Evolutionary conservation across 1,140 invertebrate genomes (phyloP).

Genomic region (Episyrphus balteatus): DNA sequence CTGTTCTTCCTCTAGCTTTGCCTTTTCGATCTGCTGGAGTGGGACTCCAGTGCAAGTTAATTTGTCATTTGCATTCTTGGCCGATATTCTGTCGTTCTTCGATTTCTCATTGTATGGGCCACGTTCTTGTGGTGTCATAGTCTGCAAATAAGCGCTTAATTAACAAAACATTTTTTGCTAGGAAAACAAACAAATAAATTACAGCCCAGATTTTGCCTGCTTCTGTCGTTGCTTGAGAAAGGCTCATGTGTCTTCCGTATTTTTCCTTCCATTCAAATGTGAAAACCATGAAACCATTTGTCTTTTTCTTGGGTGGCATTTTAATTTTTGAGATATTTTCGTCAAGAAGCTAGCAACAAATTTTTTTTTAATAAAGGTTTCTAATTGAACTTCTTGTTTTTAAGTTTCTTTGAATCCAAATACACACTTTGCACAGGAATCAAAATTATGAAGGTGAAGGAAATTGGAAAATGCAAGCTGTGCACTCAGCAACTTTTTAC

Average conservation of each 20-base stretch:
- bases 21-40: slow-evolving; percentile 8
- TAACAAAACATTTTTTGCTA: background rate
- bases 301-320: slow-evolving; percentile 8
- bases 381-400: no score
- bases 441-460: no score
- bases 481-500: no score
- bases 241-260: background rate
- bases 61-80: slow-evolving; percentile 6
- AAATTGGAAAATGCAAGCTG: no score
- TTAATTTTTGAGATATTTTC: background rate
- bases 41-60: slow-evolving; percentile 14
- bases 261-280: slow-evolving; percentile 7
- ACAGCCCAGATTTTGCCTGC: slow-evolving; percentile 8
- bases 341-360: no score
- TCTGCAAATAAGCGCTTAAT: slow-evolving; percentile 1
- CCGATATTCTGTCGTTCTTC: slow-evolving; percentile 14
- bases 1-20: slow-evolving; percentile 5
- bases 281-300: slow-evolving; percentile 10
- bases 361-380: no score
- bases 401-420: no score
- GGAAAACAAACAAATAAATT: background rate
- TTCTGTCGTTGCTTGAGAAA: slow-evolving; percentile 1
- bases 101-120: slow-evolving; percentile 10
- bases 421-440: no score
- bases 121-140: slow-evolving; percentile 5